Percentiles rank a stretch among this genome's conserved stretches.
Evolutionary conservation across 37 sponge, comb jelly and placozoan genomes (phyloP).

Genomic region (Halisarca cf. caerulea): DNA sequence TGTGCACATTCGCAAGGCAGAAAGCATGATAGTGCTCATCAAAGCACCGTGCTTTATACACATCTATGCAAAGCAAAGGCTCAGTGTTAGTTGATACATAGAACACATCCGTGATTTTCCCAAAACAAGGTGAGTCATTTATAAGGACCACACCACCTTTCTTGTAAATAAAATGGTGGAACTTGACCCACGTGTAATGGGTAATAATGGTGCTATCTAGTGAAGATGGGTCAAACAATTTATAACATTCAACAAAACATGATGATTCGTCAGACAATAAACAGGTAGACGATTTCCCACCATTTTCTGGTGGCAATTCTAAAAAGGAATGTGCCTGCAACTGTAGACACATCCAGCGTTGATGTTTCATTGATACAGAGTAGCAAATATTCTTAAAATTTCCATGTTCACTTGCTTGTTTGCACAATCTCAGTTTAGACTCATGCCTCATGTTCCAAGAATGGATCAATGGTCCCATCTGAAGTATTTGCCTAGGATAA

Average conservation of each 20-base stretch:
- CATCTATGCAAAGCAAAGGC: not conserved
- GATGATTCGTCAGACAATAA: too few species aligned
- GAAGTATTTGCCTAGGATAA: slow-evolving; percentile 17
- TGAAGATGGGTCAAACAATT: too few species aligned
- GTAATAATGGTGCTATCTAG: too few species aligned
- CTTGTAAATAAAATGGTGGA: not conserved
- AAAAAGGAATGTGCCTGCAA: not conserved
- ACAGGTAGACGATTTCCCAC: not conserved
- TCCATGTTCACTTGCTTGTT: not conserved
- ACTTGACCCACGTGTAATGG: too few species aligned
- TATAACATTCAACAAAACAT: too few species aligned
- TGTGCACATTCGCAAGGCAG: not conserved
- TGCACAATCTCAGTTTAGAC: slow-evolving; percentile 1
- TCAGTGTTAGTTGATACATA: not conserved
- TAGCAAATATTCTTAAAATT: slow-evolving; percentile 24
- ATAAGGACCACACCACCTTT: not conserved
- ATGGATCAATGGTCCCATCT: not conserved
- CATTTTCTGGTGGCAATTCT: not conserved
- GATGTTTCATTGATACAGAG: slow-evolving; percentile 8
- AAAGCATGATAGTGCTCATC: slow-evolving; percentile 15
- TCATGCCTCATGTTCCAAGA: slow-evolving; percentile 28
- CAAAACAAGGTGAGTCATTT: slow-evolving; percentile 1
- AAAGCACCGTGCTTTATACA: not conserved
- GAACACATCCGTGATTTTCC: not conserved
- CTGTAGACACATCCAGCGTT: slow-evolving; percentile 6